Conservation (phyloP, 2,888 invertebrate species). For the Lomographa bimaculata region DNA sequence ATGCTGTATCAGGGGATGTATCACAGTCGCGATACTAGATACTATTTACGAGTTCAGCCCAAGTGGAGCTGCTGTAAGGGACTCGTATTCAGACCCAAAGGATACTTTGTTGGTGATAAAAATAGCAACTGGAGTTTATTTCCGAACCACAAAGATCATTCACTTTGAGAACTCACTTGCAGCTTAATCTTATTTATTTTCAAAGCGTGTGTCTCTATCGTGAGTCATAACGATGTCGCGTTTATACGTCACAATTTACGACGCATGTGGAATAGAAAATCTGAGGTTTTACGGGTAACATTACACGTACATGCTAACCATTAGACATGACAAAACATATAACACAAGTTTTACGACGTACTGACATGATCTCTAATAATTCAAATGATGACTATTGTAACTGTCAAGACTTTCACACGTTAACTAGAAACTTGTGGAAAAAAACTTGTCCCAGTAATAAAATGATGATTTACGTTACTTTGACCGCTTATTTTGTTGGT, state of each 20-base stretch:
- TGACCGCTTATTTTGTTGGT: constrained; percentile 4
- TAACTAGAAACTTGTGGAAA: constrained; percentile 14
- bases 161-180: background rate
- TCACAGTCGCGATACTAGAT: constrained; percentile 63
- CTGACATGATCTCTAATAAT: constrained; percentile 22
- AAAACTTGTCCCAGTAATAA: constrained; percentile 14
- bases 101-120: constrained; percentile 4
- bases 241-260: constrained; percentile 17
- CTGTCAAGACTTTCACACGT: constrained; percentile 16
- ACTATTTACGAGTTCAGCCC: constrained; percentile 67
- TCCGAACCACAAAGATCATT: constrained; percentile 1
- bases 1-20: constrained; percentile 70
- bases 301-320: constrained; percentile 19
- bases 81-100: constrained; percentile 13
- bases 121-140: constrained; percentile 1
- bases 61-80: constrained; percentile 51
- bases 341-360: constrained; percentile 18
- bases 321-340: constrained; percentile 19
- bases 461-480: constrained; percentile 10
- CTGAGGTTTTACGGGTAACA: constrained; percentile 7
- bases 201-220: constrained; percentile 6
- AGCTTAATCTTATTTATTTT: constrained; percentile 3
- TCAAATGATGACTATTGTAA: constrained; percentile 14
- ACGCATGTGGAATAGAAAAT: constrained; percentile 13
- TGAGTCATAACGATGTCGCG: constrained; percentile 10